phyloP scores from a whole-genome alignment of 92 coral and sea anemone species.

The Porites rus region DNA sequence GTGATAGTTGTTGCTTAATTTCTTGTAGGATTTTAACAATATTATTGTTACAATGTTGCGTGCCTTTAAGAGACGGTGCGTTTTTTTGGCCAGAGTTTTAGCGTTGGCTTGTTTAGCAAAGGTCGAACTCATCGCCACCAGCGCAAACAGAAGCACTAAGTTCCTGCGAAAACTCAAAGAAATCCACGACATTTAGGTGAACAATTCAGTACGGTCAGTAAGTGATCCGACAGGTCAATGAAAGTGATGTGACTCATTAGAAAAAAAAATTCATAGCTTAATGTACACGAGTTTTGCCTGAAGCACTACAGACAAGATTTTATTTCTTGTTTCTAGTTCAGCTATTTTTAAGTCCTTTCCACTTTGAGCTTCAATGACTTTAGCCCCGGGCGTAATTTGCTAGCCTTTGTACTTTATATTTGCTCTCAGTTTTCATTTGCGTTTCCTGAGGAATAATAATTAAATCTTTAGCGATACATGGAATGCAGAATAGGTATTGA shows the following conservation, averaged over 20 bases:
- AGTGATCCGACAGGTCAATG: background rate
- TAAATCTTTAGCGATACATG: too few relatives aligned
- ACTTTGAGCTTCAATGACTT: too few relatives aligned
- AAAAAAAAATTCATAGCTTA: background rate
- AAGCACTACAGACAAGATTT: background rate
- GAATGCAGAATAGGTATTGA: too few relatives aligned
- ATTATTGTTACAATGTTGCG: constrained; percentile 1
- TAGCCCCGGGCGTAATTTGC: too few relatives aligned
- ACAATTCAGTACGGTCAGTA: too few relatives aligned
- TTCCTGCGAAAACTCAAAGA: background rate
- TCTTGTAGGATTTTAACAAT: background rate
- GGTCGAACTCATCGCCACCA: background rate
- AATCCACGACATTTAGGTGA: background rate
- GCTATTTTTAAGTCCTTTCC: too few relatives aligned
- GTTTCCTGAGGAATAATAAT: too few relatives aligned
- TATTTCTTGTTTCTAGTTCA: constrained; percentile 15
- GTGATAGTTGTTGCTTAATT: constrained; percentile 11
- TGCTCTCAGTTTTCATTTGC: too few relatives aligned
- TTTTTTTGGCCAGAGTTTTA: background rate
- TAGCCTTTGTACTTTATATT: too few relatives aligned
- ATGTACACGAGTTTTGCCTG: background rate
- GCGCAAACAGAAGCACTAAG: background rate
- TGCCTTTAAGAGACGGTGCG: background rate
- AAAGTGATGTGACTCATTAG: background rate
- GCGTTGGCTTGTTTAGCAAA: background rate